Percentiles rank a stretch among this genome's conserved stretches.
phyloP scores from a whole-genome alignment of 2,797 vertebrate genomes.

The Falco concolor region DNA sequence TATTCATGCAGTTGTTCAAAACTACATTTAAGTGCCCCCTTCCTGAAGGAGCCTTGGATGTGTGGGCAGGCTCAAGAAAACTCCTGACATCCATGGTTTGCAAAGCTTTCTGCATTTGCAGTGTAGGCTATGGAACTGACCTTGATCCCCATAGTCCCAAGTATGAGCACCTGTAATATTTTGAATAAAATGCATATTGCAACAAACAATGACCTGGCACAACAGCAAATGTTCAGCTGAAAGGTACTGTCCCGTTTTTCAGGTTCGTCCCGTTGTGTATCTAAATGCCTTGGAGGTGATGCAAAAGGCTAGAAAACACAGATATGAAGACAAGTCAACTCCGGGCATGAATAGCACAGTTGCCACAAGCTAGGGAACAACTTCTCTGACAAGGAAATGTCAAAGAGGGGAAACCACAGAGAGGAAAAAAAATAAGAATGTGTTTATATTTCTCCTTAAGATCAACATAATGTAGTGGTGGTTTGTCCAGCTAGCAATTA shows the following conservation, averaged over 20 bases:
- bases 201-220: background rate
- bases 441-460: background rate
- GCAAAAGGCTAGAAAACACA: background rate
- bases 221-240: background rate
- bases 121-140: background rate
- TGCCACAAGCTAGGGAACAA: background rate
- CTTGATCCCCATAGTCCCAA: background rate
- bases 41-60: background rate
- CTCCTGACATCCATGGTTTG: background rate
- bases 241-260: background rate
- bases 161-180: background rate
- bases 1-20: background rate
- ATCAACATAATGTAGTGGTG: background rate
- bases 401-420: background rate
- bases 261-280: accelerated
- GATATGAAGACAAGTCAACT: background rate
- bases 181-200: background rate
- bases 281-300: background rate
- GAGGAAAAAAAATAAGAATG: background rate
- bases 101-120: background rate
- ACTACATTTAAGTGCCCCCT: background rate
- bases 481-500: background rate
- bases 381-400: background rate
- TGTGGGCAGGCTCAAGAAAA: background rate
- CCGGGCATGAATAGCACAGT: background rate